phyloP scores from a whole-genome alignment of 2,113 vertebrate species.

The Vicugna pacos region DNA sequence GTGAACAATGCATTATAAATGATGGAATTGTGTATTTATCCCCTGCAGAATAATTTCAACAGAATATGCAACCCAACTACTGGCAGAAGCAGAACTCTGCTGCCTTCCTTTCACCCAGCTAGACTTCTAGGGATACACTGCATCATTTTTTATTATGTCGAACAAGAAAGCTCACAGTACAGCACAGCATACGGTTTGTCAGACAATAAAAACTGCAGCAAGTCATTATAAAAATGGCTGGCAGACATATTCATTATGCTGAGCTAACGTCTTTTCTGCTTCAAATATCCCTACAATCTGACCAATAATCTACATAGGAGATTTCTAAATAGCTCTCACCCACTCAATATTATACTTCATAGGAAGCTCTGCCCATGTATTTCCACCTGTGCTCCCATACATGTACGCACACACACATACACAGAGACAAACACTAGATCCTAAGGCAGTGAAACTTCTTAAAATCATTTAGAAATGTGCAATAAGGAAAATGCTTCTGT shows the following conservation, averaged over 20 bases:
- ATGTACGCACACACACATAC: neutral
- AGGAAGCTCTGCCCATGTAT: neutral
- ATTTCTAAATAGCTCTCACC: constrained; percentile 75
- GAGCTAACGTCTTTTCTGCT: constrained; percentile 85
- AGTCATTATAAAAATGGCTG: constrained; percentile 89
- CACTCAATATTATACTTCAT: constrained; percentile 53
- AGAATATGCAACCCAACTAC: constrained; percentile 79
- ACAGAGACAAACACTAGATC: neutral
- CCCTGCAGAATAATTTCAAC: constrained; percentile 80
- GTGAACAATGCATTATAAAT: constrained; percentile 78
- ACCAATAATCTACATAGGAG: constrained; percentile 80
- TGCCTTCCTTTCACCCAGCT: constrained; percentile 85
- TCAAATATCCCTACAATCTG: constrained; percentile 79
- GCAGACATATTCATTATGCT: constrained; percentile 88
- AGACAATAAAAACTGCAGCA: constrained; percentile 87
- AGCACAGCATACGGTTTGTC: constrained; percentile 88
- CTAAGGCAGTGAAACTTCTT: constrained; percentile 13
- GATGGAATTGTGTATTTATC: constrained; percentile 77
- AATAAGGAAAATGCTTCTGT: neutral
- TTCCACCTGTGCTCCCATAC: neutral
- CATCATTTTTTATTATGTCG: constrained; percentile 86
- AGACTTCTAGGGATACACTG: constrained; percentile 85
- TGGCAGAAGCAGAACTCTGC: constrained; percentile 77
- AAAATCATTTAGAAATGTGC: constrained; percentile 18
- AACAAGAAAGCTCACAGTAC: constrained; percentile 86